Base-by-base conservation (phyloP, 2,888 invertebrate genomes). In the Dasysyrphus tricinctus region DNA sequence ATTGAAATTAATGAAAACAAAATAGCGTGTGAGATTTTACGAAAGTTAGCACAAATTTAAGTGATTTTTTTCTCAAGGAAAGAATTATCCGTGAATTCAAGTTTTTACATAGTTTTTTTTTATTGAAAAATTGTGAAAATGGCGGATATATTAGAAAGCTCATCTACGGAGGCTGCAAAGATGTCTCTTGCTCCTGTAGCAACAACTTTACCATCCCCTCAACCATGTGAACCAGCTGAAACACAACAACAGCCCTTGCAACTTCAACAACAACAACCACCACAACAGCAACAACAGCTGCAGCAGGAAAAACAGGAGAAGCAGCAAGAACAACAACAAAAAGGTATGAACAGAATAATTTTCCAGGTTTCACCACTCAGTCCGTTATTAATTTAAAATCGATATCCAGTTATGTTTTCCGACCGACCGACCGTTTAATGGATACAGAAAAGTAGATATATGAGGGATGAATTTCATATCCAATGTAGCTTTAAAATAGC, bases 121-220 rank as follows among this genome's bases (percentile, higher is more conserved):
- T 73, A 69, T 76, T 77, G 56, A 61, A 73, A 67, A 57, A 57
- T 37, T 34, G 51, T 16, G 32, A 81, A 85, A 56, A 84, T 86
- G 85, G 85, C 85, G 78, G 85, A 86, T 81, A 81, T 86, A 70
- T 81, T 86, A 74, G 85, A 86, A 86, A 86, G 85, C 81, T 81
- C 85, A 63, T 56, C 81, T 24, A 65, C 61, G 59, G 85, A 81
- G 63, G 78, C 81, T 86, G 78, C 44, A 59, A 78, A 86, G 74
- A 78, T 86, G 56, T 78, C 85, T 74, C 78, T 81, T 65, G 74
- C 56, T 47, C 44, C 57, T 54, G 69, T 69, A 49, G 81, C 73
- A 77, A 81, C 81, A 81, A 81, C 77, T 49, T 39, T 86, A 74
- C 51, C 81, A 86, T 86, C 85, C 32, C 49, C 77, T 12, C 47